These are phyloP conservation scores for Scaptomyza pallida DNA, from an alignment of 1,140 invertebrate species.

Conservation along the genomic window DNA sequence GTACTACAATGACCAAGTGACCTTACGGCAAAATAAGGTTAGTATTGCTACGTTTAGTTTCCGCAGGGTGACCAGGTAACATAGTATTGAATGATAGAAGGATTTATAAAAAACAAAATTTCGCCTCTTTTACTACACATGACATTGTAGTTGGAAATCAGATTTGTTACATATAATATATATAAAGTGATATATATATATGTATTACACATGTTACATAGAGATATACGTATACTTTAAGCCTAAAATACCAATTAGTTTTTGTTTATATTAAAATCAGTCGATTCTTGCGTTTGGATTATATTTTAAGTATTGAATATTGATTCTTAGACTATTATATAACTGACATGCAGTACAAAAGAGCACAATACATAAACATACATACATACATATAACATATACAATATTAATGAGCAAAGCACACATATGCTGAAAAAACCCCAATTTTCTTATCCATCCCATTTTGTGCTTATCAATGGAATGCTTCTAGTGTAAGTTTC, in stretches of 20 bases:
- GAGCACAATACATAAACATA: constrained; percentile 21
- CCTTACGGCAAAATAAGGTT: constrained; percentile 17
- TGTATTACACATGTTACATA: constrained; percentile 3
- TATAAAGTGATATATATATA: constrained; percentile 6
- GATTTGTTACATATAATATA: constrained; percentile 30
- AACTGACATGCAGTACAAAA: constrained; percentile 62
- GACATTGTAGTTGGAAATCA: constrained; percentile 32
- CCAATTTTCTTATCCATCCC: constrained; percentile 4
- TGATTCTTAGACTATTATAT: constrained; percentile 39
- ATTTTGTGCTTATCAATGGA: constrained; percentile 26
- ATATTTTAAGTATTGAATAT: constrained; percentile 45
- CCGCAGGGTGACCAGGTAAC: constrained; percentile 42
- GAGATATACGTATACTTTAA: constrained; percentile 26
- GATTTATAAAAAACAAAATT: constrained; percentile 28
- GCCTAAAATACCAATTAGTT: constrained; percentile 51
- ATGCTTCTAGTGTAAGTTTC: constrained; percentile 16
- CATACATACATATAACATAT: constrained; percentile 36
- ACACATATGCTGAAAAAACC: constrained; percentile 20
- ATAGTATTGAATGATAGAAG: constrained; percentile 32
- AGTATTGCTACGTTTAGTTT: constrained; percentile 32
- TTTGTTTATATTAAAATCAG: constrained; percentile 67
- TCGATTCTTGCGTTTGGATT: constrained; percentile 63
- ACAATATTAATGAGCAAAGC: constrained; percentile 26
- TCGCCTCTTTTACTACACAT: constrained; percentile 27
- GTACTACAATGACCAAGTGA: not conserved